These are phyloP conservation scores for Calephelis virginiensis DNA, from an alignment of 1,140 invertebrate genomes.

Conservation along the genomic window DNA sequence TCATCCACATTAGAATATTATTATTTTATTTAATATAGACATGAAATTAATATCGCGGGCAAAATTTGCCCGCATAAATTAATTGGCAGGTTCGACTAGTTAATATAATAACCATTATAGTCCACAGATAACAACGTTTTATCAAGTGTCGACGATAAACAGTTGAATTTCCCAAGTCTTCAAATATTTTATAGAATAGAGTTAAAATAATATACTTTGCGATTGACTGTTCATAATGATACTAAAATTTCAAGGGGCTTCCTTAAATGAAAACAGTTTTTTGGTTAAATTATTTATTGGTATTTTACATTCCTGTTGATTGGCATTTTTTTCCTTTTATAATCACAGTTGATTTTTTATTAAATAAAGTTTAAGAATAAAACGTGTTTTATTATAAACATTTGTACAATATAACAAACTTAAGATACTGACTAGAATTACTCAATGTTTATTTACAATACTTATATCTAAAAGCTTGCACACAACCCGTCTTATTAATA, in stretches of 20 bases:
- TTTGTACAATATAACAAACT: conserved; percentile 42
- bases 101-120: too few species aligned
- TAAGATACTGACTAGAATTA: conserved; percentile 65
- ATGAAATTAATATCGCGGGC: too few species aligned
- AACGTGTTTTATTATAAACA: conserved; percentile 44
- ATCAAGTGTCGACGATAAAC: too few species aligned
- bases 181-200: too few species aligned
- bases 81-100: too few species aligned
- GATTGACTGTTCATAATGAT: background rate
- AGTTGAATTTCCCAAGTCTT: too few species aligned
- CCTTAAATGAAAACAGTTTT: conserved; percentile 33
- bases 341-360: conserved; percentile 52
- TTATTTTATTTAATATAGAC: too few species aligned
- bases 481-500: conserved; percentile 7
- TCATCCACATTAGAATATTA: too few species aligned
- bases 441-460: conserved; percentile 33
- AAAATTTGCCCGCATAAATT: too few species aligned
- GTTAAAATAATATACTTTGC: too few species aligned
- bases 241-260: conserved; percentile 22
- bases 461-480: conserved; percentile 7
- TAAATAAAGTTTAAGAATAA: conserved; percentile 62
- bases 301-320: conserved; percentile 61
- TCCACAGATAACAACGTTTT: too few species aligned
- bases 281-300: conserved; percentile 63
- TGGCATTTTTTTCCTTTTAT: conserved; percentile 46